Base-by-base conservation (phyloP, 2,888 invertebrate genomes). In the Alloplasta piceator region DNA sequence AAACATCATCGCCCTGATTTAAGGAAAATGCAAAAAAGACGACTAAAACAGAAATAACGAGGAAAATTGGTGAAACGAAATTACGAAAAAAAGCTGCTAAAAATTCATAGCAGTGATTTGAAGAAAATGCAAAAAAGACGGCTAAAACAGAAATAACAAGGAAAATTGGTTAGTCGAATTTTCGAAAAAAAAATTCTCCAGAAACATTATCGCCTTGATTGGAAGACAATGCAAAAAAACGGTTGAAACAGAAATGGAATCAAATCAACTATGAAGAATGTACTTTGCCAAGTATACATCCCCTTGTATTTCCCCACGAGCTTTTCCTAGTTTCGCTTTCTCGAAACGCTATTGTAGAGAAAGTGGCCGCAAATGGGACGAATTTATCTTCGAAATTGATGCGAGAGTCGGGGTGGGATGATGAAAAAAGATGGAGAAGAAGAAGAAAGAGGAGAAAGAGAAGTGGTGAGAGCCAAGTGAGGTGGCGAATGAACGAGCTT, bases 351-450 rank as follows among this genome's bases (percentile, higher is more conserved):
- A 61, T 55, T 50, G 38, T 60, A 63, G 61, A 75, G 70, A 80
- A 83, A 83, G 84, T 84, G 83, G 83, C 86, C 85, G 85, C 81
- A 72, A 80, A 78, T 72, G 71, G 85, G 73, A 79, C 83, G 85
- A 89, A 90, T 90, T 89, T 87, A 88, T 89, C 89, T 87, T 88
- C 85, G 86, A 87, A 87, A 87, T 26, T 87, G 89, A 89, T 88
- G 84, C 85, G 84, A 85, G 85, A 78, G 82, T 73, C 6, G n/a
- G 12, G 39, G 48, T 50, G 63, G 39, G 55, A 50, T 39, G 52
- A 14, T 12, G 73, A 50, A 68, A 67, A 63, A 68, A 66, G 70
- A 78, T 77, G 79, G 67, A 41, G 71, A 71, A 41, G 71, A 77
- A 70, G 76, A 71, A 80, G 76, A 66, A 60, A 82, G 26, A 74